A percentile compares a stretch with the other conserved stretches of the same genome.
phyloP scores from a whole-genome alignment of 2,113 vertebrate species.

The Colius striatus region DNA sequence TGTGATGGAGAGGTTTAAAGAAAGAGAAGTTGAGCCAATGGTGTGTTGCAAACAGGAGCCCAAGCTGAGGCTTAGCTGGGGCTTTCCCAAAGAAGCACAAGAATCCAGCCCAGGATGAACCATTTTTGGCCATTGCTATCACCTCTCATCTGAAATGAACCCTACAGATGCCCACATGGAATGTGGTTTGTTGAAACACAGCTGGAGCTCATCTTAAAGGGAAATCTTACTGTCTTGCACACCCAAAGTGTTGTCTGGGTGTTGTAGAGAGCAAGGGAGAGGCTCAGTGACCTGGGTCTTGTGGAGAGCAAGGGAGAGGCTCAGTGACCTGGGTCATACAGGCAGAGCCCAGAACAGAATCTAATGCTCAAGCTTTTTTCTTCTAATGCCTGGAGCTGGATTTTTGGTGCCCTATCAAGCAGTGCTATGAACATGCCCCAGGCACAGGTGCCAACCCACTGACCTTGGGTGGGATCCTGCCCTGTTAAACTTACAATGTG shows the following conservation, averaged over 20 bases:
- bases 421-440: rapidly evolving
- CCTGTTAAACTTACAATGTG: not conserved
- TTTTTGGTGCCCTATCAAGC: not conserved
- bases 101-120: not conserved
- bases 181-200: rapidly evolving
- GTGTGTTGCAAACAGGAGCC: not conserved
- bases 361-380: not conserved
- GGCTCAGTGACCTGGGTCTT: not conserved
- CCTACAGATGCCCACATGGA: not conserved
- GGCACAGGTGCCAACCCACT: not conserved
- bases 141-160: not conserved
- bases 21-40: not conserved
- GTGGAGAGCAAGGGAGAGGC: not conserved
- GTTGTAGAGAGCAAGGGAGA: not conserved
- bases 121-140: not conserved
- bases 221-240: not conserved
- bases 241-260: too few species aligned
- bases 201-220: not conserved
- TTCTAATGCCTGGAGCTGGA: not conserved
- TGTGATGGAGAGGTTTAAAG: not conserved
- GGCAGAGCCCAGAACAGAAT: not conserved
- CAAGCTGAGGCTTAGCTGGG: not conserved
- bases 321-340: not conserved
- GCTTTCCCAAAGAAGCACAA: not conserved
- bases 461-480: not conserved